A percentile compares a stretch with the other conserved stretches of the same genome.
These are phyloP conservation scores for Agonopterix alstromeriana DNA, from an alignment of 2,888 invertebrate genomes.

Conservation along the genomic window DNA sequence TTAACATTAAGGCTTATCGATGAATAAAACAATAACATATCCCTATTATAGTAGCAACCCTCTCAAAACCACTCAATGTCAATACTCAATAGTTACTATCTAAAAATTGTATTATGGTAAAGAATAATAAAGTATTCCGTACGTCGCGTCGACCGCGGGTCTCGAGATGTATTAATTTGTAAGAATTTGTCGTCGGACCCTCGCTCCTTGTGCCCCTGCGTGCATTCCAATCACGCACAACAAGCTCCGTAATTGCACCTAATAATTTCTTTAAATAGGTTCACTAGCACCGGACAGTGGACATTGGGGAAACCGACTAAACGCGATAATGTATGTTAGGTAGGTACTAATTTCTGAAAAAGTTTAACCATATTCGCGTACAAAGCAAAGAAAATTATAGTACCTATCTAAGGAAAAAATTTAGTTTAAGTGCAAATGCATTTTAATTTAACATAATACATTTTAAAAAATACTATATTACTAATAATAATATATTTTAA, in stretches of 20 bases:
- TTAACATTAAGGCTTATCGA: too few relatives aligned
- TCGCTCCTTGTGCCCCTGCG: constrained; percentile 30
- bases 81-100: constrained; percentile 40
- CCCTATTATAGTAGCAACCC: constrained; percentile 2
- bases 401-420: too few relatives aligned
- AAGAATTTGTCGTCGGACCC: constrained; percentile 74
- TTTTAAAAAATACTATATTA: too few relatives aligned
- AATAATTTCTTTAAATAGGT: constrained; percentile 74
- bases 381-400: too few relatives aligned
- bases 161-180: constrained; percentile 73
- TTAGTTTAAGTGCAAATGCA: too few relatives aligned
- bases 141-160: constrained; percentile 27
- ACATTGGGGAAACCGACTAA: constrained; percentile 5
- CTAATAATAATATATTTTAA: too few relatives aligned
- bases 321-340: not conserved
- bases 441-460: too few relatives aligned
- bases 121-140: constrained; percentile 64
- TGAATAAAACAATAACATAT: too few relatives aligned
- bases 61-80: constrained; percentile 37
- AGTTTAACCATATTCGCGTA: too few relatives aligned
- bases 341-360: not conserved
- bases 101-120: constrained; percentile 38
- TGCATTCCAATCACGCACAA: constrained; percentile 75
- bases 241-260: constrained; percentile 74
- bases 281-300: constrained; percentile 22